Evolutionary conservation across 2,888 invertebrate genomes (phyloP).

Genomic region (Margaritifera margaritifera): DNA sequence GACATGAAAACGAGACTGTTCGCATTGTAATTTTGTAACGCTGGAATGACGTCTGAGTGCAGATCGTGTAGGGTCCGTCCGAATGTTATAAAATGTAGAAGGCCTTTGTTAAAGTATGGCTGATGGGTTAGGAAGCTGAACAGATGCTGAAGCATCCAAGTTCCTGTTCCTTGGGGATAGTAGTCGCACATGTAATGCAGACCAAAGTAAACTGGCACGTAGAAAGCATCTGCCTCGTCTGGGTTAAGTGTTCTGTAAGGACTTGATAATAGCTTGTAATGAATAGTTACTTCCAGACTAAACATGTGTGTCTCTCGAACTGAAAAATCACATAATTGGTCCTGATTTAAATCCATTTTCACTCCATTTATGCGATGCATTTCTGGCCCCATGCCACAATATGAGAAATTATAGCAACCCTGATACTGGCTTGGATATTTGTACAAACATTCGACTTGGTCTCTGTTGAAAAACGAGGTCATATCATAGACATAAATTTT

Average conservation of each 20-base stretch:
- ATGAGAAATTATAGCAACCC: conserved; percentile 26
- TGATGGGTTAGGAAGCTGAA: too few species aligned
- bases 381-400: conserved; percentile 30
- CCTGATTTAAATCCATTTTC: conserved; percentile 9
- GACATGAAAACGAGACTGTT: too few species aligned
- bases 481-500: conserved; percentile 35
- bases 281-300: conserved; percentile 52
- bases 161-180: too few species aligned
- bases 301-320: conserved; percentile 47
- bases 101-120: neutral
- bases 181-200: conserved; percentile 33
- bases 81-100: conserved; percentile 29
- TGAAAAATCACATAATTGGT: conserved; percentile 11
- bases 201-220: conserved; percentile 53
- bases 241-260: conserved; percentile 43
- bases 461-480: conserved; percentile 26
- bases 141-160: too few species aligned
- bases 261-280: conserved; percentile 49
- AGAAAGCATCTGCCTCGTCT: conserved; percentile 47
- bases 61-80: conserved; percentile 30
- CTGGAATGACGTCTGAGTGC: neutral
- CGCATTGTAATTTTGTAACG: too few species aligned
- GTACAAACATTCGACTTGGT: conserved; percentile 20
- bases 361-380: conserved; percentile 12
- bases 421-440: conserved; percentile 4